Evolutionary conservation across 1,140 invertebrate genomes (phyloP), one percentile per base, ranked within the genome.

Genomic region (Conus betulinus): DNA sequence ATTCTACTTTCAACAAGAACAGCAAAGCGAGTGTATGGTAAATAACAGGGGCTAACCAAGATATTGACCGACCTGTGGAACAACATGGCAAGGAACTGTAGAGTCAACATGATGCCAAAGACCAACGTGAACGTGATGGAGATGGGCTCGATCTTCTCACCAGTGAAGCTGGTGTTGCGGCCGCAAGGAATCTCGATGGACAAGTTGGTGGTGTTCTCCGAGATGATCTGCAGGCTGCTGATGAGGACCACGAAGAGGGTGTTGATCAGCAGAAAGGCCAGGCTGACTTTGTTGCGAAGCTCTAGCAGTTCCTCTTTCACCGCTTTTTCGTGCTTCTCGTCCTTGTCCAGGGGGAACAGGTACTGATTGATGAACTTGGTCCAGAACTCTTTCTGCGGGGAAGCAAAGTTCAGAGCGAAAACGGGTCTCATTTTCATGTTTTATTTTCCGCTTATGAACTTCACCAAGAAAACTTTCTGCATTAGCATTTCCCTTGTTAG

Each of bases 301-400:
- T 99, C 98, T 96, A 98, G 98, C 93, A 99, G 96, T 95, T 98
- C 97, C 94, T 96, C 96, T 93, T 97, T 97, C 10, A 91, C 88
- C 63, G 91, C 88, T 83, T 94, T 91, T 85, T 94, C 88, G n/a
- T 94, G 88, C 25, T 92, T 87, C 7, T 87, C 88, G 87, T 94
- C 84, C 51, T 91, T 89, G 52, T 92, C 91, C 7, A 94, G 76
- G 0, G 94, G 94, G 82, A 88, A 93, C 79, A 93, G 89, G 87
- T 93, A 94, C 85, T 90, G 87, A 17, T 91, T 87, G 74, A 94
- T 93, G 27, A 95, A 90, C 39, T 93, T 91, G 60, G 87, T 57
- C 93, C 92, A 94, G 84, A 93, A 94, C 3, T 85, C 51, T 10
- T 81, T 90, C 87, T 88, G 78, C 13, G n/a, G 6, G 71, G 6